phyloP scores from a whole-genome alignment of 2,113 vertebrate species.

The Pomatostomus ruficeps region DNA sequence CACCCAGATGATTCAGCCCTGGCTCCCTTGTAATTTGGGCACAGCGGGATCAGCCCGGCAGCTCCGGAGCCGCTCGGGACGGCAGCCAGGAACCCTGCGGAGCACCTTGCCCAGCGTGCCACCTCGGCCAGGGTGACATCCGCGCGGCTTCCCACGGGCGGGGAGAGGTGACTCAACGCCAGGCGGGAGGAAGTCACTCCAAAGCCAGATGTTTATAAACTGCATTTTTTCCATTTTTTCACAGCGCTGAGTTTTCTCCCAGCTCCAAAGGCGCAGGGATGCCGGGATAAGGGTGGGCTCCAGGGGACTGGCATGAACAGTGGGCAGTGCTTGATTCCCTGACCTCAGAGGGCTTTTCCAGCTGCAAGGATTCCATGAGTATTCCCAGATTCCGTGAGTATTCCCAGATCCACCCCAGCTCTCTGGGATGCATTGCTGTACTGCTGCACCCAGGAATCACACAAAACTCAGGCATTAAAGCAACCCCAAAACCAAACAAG shows the following conservation, averaged over 20 bases:
- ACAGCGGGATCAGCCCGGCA: neutral
- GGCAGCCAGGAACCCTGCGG: neutral
- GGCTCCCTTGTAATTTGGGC: neutral
- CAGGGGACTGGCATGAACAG: neutral
- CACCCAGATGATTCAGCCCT: constrained; percentile 12
- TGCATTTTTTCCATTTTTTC: neutral
- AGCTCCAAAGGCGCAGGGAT: neutral
- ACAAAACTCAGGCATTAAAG: accelerated
- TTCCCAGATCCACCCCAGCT: neutral
- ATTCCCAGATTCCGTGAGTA: neutral
- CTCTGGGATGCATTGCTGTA: neutral
- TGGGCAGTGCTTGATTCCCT: neutral
- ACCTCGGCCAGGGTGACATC: neutral
- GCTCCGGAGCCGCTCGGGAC: neutral
- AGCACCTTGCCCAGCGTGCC: neutral
- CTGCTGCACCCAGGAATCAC: neutral
- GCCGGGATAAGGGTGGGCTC: neutral
- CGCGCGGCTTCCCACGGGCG: neutral
- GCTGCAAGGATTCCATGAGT: neutral
- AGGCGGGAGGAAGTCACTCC: neutral
- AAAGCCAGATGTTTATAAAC: constrained; percentile 2
- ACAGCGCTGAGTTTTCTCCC: neutral
- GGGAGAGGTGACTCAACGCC: neutral
- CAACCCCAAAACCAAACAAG: neutral
- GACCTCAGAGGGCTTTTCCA: neutral